A percentile compares a stretch with the other conserved stretches of the same genome.
These are phyloP conservation scores for Luffia ferchaultella DNA, from an alignment of 2,888 invertebrate genomes.

Conservation along the genomic window DNA sequence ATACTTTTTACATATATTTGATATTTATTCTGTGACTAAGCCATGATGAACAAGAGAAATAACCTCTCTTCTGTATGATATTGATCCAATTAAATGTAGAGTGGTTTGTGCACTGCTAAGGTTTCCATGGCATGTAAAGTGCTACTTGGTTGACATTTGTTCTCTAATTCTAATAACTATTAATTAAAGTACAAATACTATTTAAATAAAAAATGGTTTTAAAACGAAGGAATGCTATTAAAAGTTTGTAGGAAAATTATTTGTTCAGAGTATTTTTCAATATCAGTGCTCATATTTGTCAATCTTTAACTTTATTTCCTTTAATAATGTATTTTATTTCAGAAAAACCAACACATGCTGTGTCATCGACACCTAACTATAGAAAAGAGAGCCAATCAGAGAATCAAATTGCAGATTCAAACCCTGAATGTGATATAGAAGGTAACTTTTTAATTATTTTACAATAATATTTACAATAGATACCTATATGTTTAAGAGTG, in stretches of 20 bases:
- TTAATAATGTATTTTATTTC: constrained; percentile 16
- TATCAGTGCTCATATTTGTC: not conserved
- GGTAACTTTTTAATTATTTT: constrained; percentile 22
- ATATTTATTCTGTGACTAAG: too few species aligned
- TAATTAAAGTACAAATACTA: too few species aligned
- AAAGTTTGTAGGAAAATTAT: not conserved
- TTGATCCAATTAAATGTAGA: not conserved
- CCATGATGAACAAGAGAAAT: too few species aligned
- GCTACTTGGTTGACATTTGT: not conserved
- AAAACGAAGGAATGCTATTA: not conserved
- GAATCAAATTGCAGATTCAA: constrained; percentile 32
- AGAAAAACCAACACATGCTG: constrained; percentile 33
- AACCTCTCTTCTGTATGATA: not conserved
- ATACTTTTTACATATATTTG: too few species aligned
- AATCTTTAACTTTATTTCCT: not conserved
- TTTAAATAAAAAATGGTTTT: not conserved
- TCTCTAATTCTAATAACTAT: too few species aligned
- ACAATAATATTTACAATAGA: not conserved
- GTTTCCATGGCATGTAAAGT: not conserved
- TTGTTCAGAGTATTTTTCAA: too few species aligned
- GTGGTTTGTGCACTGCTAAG: not conserved
- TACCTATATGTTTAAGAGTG: too few species aligned
- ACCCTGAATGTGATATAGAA: constrained; percentile 43
- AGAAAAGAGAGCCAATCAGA: constrained; percentile 36
- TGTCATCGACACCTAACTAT: constrained; percentile 33